A percentile compares a stretch with the other conserved stretches of the same genome.
Conservation (phyloP, 1,140 invertebrate genomes). For the Oryzaephilus surinamensis region DNA sequence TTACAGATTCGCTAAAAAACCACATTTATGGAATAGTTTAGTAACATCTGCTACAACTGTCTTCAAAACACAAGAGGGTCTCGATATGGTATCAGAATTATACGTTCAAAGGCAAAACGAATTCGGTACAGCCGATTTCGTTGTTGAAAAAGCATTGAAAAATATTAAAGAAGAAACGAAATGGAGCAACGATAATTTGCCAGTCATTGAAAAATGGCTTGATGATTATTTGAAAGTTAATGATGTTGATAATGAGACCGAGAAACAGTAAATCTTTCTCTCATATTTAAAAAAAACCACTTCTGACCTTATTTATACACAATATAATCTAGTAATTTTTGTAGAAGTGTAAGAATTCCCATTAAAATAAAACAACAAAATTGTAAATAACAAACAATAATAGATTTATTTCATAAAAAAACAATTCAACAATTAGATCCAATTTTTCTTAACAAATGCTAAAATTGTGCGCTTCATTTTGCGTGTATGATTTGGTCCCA, state of each 20-base stretch:
- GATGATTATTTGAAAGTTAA: conserved; percentile 40
- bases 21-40: conserved; percentile 59
- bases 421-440: too few species aligned
- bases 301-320: too few species aligned
- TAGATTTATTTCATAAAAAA: conserved; percentile 8
- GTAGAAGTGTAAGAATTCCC: too few species aligned
- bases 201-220: conserved; percentile 57
- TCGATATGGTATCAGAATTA: conserved; percentile 52
- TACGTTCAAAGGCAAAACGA: conserved; percentile 47
- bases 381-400: conserved; percentile 3
- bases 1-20: conserved; percentile 50
- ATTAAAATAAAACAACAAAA: too few species aligned
- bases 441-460: conserved; percentile 25
- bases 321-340: too few species aligned
- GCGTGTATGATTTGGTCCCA: conserved; percentile 27
- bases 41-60: conserved; percentile 56
- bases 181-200: conserved; percentile 59
- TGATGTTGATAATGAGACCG: too few species aligned
- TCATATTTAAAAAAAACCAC: too few species aligned
- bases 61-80: conserved; percentile 58
- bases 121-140: conserved; percentile 53
- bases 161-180: conserved; percentile 56
- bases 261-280: too few species aligned
- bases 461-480: conserved; percentile 31
- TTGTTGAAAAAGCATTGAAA: conserved; percentile 53